phyloP scores from a whole-genome alignment of 2,888 invertebrate species.

The Tenthredo notha region DNA sequence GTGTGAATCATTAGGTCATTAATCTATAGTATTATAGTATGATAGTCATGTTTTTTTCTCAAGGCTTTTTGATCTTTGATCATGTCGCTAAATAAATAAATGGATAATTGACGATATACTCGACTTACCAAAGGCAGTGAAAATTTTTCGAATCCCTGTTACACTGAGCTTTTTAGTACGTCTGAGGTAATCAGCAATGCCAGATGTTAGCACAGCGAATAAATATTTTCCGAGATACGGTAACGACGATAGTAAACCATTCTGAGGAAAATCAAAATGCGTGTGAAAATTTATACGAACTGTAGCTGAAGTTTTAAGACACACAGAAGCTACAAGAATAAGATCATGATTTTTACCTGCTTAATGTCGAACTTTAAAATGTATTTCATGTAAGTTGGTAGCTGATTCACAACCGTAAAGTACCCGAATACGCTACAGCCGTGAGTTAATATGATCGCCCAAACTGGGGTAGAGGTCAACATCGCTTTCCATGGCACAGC shows the following conservation, averaged over 20 bases:
- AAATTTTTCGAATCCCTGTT: constrained; percentile 86
- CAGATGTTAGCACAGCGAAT: constrained; percentile 88
- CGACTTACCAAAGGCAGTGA: constrained; percentile 82
- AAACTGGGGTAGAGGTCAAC: constrained; percentile 87
- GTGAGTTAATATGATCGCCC: constrained; percentile 92
- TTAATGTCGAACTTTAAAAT: constrained; percentile 89
- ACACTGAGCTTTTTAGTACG: constrained; percentile 85
- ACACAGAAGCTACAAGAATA: not conserved
- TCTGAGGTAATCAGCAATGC: constrained; percentile 86
- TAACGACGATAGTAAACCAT: constrained; percentile 90
- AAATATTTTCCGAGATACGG: constrained; percentile 93
- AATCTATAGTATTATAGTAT: not conserved
- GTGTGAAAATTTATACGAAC: not conserved
- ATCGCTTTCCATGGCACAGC: constrained; percentile 88
- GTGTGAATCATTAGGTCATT: not conserved
- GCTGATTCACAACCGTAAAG: constrained; percentile 92
- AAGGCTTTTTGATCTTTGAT: not conserved
- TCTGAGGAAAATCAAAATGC: constrained; percentile 80
- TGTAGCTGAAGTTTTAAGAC: not conserved
- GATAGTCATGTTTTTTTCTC: not conserved
- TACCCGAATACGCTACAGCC: constrained; percentile 92
- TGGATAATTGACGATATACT: not conserved
- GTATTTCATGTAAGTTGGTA: constrained; percentile 92
- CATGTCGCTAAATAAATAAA: not conserved
- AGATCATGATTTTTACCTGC: constrained; percentile 79